Conservation (phyloP, 2,113 vertebrate genomes). For the Anolis carolinensis region DNA sequence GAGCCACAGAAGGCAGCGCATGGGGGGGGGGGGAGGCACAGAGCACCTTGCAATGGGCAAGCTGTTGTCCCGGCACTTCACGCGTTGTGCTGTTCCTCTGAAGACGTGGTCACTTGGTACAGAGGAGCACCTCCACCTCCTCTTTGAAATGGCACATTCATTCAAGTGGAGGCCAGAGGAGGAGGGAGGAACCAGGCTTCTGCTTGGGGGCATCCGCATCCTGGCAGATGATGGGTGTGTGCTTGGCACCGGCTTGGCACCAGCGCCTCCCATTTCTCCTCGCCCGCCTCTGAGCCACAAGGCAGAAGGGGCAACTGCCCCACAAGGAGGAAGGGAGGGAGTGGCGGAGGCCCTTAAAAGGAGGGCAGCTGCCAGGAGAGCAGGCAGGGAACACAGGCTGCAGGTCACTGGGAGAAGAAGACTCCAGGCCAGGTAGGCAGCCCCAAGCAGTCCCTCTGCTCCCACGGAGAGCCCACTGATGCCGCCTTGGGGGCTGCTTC, state of each 20-base stretch:
- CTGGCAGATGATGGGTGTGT: not conserved
- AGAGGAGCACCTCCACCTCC: too few relatives aligned
- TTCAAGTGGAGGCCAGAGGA: not conserved
- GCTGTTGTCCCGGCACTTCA: not conserved
- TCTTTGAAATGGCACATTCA: not conserved
- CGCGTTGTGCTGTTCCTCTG: not conserved
- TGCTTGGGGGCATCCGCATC: not conserved
- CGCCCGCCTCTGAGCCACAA: not conserved
- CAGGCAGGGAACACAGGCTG: not conserved
- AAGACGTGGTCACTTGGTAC: not conserved
- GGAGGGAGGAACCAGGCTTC: not conserved
- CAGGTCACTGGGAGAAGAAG: not conserved
- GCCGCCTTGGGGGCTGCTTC: too few relatives aligned
- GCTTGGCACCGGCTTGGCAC: not conserved
- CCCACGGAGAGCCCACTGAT: too few relatives aligned
- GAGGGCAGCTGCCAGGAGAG: not conserved
- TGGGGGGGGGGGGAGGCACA: not conserved
- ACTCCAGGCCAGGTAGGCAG: too few relatives aligned
- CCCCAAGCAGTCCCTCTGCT: too few relatives aligned
- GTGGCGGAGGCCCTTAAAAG: not conserved
- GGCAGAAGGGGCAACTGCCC: not conserved
- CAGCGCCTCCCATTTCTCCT: not conserved
- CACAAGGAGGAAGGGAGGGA: not conserved
- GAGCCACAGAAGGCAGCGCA: not conserved
- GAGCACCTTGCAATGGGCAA: not conserved